A percentile compares a stretch with the other conserved stretches of the same genome.
Evolutionary conservation across 1,140 invertebrate genomes (phyloP).

Genomic region (Aphelenchoides besseyi): DNA sequence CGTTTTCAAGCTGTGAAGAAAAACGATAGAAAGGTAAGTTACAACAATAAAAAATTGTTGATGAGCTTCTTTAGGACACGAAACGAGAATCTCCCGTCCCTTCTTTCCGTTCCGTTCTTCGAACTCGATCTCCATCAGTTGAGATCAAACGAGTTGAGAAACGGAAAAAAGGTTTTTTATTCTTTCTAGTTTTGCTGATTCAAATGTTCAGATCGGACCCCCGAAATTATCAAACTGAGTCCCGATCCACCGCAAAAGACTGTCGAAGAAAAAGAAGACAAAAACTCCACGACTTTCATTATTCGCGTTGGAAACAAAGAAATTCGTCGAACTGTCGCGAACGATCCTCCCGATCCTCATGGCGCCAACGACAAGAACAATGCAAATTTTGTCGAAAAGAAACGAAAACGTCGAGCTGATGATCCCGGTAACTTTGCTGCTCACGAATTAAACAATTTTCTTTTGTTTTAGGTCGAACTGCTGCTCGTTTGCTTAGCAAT

Average conservation of each 20-base stretch:
- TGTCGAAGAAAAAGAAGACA: background rate
- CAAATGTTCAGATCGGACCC: background rate
- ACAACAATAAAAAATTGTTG: background rate
- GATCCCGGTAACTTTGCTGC: slow-evolving; percentile 7
- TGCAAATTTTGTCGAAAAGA: background rate
- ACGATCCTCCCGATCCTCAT: slow-evolving; percentile 5
- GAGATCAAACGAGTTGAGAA: background rate
- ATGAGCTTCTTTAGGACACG: background rate
- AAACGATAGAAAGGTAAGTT: background rate
- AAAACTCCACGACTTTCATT: slow-evolving; percentile 13
- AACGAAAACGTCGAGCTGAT: slow-evolving; percentile 15
- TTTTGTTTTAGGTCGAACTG: slow-evolving; percentile 6
- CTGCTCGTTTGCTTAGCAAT: background rate
- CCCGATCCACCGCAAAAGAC: background rate
- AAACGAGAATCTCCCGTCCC: background rate
- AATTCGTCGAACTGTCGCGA: background rate
- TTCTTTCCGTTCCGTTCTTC: background rate
- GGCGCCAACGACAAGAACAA: no score
- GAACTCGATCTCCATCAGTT: background rate
- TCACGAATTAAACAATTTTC: background rate
- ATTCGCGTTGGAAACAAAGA: slow-evolving; percentile 6
- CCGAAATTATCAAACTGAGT: background rate
- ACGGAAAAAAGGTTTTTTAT: background rate
- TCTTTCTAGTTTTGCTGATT: background rate
- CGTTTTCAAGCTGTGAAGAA: background rate